Base-by-base conservation (phyloP, 2,888 invertebrate genomes). In the Palloptera scutellata region DNA sequence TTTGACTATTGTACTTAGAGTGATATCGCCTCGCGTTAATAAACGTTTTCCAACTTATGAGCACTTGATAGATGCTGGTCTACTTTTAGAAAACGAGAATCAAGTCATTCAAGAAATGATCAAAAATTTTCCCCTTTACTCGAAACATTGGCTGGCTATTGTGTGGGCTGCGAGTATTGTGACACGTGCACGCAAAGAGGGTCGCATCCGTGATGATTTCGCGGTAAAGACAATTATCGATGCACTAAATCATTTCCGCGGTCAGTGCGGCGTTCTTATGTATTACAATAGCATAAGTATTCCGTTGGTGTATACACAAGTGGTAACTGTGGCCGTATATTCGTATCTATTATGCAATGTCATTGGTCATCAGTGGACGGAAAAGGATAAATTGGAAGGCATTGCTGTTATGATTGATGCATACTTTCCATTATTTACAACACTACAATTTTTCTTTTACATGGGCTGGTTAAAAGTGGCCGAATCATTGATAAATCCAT, bases 391-490 rank as follows among this genome's bases (percentile, higher is more conserved):
- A 53, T 74, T 78, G 15, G 76, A 77, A 12, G 75, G 75, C 1
- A 82, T 87, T 83, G 73, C 78, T 1, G 88, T 88, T 78, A 87
- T 86, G 70, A 89, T 95, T 75, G 94, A 94, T 83, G 86, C 93
- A 45, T 95, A 95, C 81, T 92, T 96, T 81, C 96, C 96, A 0
- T 87, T 96, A 77, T 94, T 96, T 81, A 93, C 92, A 1, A 90
- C 93, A 4, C 86, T 97, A 64, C 94, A 96, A 83, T 94, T 94
- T 81, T 92, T 92, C 82, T 92, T 92, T 84, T 93, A 92, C 79
- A 91, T 93, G 91, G 95, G 95, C 11, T 95, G 95, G 95, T 84
- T 95, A 59, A 95, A 95, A 86, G 95, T 95, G 70, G 95, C 95
- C 6, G 95, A 96, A 85, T 90, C 93, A 0, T 84, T 95, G 66